Base-by-base conservation (phyloP, 2,888 invertebrate species). In the Chesias legatella region DNA sequence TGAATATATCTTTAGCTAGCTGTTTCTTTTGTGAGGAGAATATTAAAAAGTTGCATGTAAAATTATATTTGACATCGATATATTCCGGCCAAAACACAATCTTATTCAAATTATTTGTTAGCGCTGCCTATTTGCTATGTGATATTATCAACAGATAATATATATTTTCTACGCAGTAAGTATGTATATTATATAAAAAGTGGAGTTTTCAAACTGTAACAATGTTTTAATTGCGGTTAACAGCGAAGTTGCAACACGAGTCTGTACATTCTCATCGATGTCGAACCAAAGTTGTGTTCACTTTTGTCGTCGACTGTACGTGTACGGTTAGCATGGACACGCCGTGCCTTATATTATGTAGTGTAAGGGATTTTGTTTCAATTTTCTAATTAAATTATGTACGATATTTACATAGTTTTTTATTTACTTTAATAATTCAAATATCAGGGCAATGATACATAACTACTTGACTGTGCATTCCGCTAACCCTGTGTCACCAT, bases 271-370 rank as follows among this genome's bases (percentile, higher is more conserved):
- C 40, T 43, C 33, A 43, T 40, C 40, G 43, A 38, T 42, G 39
- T 33, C 40, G 33, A 38, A 33, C 41, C 29, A 25, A 39, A 41
- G 25, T 39, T 31, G 37, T 47, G 34, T 26, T 33, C 28, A 43
- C 25, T 46, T 48, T 30, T 40, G 49, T 37, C 35, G 42, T 29
- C 26, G 40, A 37, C 40, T 50, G 51, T 40, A 22, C 27, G 45
- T 45, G 48, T 51, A 33, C 47, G 64, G 62, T 67, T 67, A 61
- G 62, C 73, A 75, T 74, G 63, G 73, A 83, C 79, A 79, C 79
- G 69, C 80, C 70, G 86, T 88, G 86, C 86, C 86, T 88, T 86
- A 86, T 79, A n/a, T 75, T 80, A 85, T 79, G 77, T 85, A 81
- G 78, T 77, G 52, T 86, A 86, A 86, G 80, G 74, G 74, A 81